phyloP scores from a whole-genome alignment of 2,888 invertebrate species.

The Amphimallon solstitiale region DNA sequence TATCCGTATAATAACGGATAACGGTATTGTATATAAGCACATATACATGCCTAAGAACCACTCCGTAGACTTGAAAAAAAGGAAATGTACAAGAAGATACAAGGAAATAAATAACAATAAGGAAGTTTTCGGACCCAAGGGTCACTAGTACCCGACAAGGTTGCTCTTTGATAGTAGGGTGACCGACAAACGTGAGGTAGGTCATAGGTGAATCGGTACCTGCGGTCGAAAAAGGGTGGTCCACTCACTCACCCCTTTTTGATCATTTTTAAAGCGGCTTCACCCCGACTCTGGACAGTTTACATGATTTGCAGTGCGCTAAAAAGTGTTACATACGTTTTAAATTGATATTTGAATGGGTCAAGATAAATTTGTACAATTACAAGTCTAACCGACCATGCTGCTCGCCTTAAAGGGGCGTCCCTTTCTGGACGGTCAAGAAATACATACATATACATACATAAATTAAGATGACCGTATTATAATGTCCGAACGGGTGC shows the following conservation, averaged over 20 bases:
- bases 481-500: slow-evolving; percentile 47
- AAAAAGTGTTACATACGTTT: slow-evolving; percentile 58
- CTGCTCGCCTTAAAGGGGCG: background rate
- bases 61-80: slow-evolving; percentile 38
- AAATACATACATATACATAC: slow-evolving; percentile 39
- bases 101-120: slow-evolving; percentile 53
- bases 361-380: slow-evolving; percentile 57
- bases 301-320: slow-evolving; percentile 57
- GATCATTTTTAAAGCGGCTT: slow-evolving; percentile 32
- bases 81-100: slow-evolving; percentile 38
- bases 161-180: slow-evolving; percentile 38
- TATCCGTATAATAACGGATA: slow-evolving; percentile 16
- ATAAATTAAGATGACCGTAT: slow-evolving; percentile 58
- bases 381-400: slow-evolving; percentile 28
- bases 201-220: slow-evolving; percentile 55
- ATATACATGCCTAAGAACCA: slow-evolving; percentile 30
- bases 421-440: background rate
- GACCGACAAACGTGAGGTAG: slow-evolving; percentile 48
- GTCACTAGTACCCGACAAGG: slow-evolving; percentile 35
- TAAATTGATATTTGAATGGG: slow-evolving; percentile 55
- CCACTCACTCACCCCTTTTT: slow-evolving; percentile 39
- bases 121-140: slow-evolving; percentile 47
- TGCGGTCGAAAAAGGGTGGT: slow-evolving; percentile 54
- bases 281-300: slow-evolving; percentile 49
- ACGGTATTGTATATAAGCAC: slow-evolving; percentile 39